Percentiles rank a stretch among this genome's conserved stretches.
These are phyloP conservation scores for Dendroctonus ponderosae DNA, from an alignment of 1,140 invertebrate species.

Conservation along the genomic window DNA sequence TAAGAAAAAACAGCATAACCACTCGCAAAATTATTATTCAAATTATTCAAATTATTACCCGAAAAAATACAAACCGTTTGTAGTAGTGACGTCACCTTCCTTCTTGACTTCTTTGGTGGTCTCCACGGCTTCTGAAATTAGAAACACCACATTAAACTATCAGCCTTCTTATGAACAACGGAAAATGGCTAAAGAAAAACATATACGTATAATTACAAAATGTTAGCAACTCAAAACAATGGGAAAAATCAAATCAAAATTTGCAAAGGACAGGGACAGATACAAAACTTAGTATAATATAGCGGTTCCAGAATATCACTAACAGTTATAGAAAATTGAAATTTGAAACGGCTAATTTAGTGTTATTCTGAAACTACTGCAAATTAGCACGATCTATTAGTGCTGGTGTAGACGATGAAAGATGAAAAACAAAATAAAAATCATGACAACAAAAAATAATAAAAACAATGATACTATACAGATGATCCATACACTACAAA, in stretches of 20 bases:
- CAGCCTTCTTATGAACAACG: neutral
- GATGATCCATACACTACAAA: conserved; percentile 18
- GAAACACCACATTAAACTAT: conserved; percentile 1
- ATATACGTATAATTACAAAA: conserved; percentile 8
- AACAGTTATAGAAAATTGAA: conserved; percentile 3
- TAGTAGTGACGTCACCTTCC: conserved; percentile 40
- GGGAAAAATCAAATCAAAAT: conserved; percentile 18
- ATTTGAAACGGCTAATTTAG: neutral
- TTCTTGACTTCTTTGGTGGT: conserved; percentile 22
- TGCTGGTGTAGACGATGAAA: conserved; percentile 28
- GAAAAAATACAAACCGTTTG: conserved; percentile 22
- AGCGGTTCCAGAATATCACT: conserved; percentile 4
- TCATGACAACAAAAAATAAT: conserved; percentile 5
- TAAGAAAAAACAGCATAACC: no score
- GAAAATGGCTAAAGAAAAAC: conserved; percentile 13
- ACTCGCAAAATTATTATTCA: no score
- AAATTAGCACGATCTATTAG: conserved; percentile 33
- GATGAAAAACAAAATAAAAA: conserved; percentile 11
- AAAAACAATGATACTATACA: conserved; percentile 7
- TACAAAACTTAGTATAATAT: neutral
- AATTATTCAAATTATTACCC: neutral
- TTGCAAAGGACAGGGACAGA: conserved; percentile 18
- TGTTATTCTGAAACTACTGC: conserved; percentile 9
- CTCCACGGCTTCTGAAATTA: conserved; percentile 17
- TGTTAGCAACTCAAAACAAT: conserved; percentile 32